phyloP scores from a whole-genome alignment of 2,888 invertebrate genomes.

The Heteromyza rotundicornis region DNA sequence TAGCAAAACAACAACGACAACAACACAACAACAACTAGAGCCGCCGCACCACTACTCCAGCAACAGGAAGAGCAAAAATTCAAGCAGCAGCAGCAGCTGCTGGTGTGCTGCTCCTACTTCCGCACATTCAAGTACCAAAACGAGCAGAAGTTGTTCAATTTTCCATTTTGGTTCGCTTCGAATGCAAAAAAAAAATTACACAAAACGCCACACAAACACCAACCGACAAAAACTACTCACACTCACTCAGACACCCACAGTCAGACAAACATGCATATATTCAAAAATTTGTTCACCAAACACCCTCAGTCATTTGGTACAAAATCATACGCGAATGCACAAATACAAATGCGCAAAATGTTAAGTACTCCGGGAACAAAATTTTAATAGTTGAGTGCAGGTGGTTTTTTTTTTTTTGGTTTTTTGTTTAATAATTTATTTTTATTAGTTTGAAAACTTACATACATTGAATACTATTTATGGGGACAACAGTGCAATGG shows the following conservation, averaged over 20 bases:
- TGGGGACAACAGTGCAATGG: too few species aligned
- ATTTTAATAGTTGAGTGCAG: too few species aligned
- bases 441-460: too few species aligned
- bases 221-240: background rate
- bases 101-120: constrained; percentile 40
- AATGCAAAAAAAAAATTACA: constrained; percentile 13
- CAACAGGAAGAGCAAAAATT: constrained; percentile 31
- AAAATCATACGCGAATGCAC: constrained; percentile 9
- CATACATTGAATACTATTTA: too few species aligned
- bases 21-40: background rate
- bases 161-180: constrained; percentile 47
- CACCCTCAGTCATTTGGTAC: constrained; percentile 7
- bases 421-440: too few species aligned
- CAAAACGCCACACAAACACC: constrained; percentile 1
- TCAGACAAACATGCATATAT: background rate
- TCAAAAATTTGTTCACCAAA: constrained; percentile 2
- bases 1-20: constrained; percentile 1
- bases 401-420: too few species aligned
- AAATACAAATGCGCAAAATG: constrained; percentile 10
- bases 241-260: background rate
- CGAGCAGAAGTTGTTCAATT: constrained; percentile 59
- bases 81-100: constrained; percentile 21
- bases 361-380: too few species aligned
- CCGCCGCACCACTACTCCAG: background rate
- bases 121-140: constrained; percentile 56